These are phyloP conservation scores for Zelleria hepariella DNA, from an alignment of 2,888 invertebrate species.

Conservation along the genomic window DNA sequence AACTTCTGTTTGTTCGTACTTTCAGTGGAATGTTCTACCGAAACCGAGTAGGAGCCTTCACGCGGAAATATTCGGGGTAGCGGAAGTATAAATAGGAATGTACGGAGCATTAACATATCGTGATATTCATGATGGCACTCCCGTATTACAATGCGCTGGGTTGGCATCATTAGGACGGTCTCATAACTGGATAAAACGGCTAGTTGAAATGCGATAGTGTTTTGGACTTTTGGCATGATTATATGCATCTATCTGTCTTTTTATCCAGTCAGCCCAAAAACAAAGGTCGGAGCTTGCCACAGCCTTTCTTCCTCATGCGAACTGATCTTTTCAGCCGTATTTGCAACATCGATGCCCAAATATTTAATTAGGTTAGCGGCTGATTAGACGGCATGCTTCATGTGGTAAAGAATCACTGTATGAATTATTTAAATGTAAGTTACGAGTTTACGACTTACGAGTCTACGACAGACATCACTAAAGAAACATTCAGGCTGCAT, in stretches of 20 bases:
- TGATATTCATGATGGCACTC: neutral
- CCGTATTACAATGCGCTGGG: neutral
- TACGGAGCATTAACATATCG: neutral
- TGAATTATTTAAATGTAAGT: too few species aligned
- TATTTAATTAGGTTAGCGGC: too few species aligned
- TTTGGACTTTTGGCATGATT: neutral
- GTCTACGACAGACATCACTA: too few species aligned
- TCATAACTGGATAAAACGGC: neutral
- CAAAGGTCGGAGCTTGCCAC: too few species aligned
- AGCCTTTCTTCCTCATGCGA: too few species aligned
- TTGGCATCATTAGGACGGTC: neutral
- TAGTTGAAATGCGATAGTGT: neutral
- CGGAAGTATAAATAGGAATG: neutral
- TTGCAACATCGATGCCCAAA: too few species aligned
- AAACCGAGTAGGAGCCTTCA: neutral
- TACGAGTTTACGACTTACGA: too few species aligned
- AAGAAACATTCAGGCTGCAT: too few species aligned
- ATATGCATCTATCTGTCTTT: neutral
- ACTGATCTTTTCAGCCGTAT: too few species aligned
- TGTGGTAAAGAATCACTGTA: too few species aligned
- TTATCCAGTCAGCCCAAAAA: neutral
- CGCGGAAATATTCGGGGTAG: neutral
- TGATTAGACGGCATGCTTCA: too few species aligned
- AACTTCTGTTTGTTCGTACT: neutral
- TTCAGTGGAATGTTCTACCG: neutral